A percentile compares a stretch with the other conserved stretches of the same genome.
Evolutionary conservation across 2,797 vertebrate species (phyloP).

Genomic region (Urophycis tenuis): DNA sequence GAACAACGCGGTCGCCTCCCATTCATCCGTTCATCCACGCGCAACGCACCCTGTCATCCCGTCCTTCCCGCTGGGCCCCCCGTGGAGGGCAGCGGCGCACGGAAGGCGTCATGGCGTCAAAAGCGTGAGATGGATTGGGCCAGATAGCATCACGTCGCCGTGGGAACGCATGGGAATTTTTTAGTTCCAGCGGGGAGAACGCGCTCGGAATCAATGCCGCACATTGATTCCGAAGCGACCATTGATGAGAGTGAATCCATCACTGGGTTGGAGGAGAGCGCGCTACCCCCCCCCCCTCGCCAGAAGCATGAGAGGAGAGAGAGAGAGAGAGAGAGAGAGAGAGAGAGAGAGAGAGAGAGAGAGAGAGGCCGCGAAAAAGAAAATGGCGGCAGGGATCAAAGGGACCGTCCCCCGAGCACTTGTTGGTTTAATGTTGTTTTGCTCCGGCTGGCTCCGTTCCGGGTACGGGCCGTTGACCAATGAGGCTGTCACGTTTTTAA

Average conservation of each 20-base stretch:
- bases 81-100: slow-evolving; percentile 39
- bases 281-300: slow-evolving; percentile 30
- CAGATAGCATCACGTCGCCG: slow-evolving; percentile 56
- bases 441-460: no score
- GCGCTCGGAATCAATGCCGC: no score
- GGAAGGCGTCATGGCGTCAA: slow-evolving; percentile 40
- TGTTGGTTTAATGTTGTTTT: no score
- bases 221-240: slow-evolving; percentile 50
- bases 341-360: no score
- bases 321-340: no score
- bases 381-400: no score
- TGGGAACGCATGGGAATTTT: slow-evolving; percentile 39
- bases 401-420: no score
- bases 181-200: slow-evolving; percentile 41
- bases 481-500: no score
- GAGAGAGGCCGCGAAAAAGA: no score
- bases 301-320: slow-evolving; percentile 5
- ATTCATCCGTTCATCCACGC: neutral
- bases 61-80: slow-evolving; percentile 12
- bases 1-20: no score
- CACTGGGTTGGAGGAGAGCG: slow-evolving; percentile 41
- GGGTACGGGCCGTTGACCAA: no score
- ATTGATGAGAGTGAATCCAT: slow-evolving; percentile 58
- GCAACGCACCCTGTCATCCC: neutral
- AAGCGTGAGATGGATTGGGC: slow-evolving; percentile 48